Conservation (phyloP, 1,140 invertebrate species). For the Colletes latitarsis region DNA sequence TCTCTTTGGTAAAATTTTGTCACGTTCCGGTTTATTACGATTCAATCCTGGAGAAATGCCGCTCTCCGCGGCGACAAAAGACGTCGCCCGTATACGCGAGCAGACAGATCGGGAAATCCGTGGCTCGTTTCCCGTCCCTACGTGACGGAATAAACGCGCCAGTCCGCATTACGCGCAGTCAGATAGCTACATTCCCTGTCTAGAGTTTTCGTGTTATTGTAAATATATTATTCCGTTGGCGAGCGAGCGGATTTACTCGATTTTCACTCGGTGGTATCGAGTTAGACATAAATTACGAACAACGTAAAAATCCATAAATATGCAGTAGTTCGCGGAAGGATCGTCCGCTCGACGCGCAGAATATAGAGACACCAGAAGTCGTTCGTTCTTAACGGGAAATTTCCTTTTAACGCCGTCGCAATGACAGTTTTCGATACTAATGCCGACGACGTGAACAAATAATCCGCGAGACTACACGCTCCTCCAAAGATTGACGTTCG, state of each 20-base stretch:
- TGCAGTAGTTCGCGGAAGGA: neutral
- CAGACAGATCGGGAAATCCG: conserved; percentile 33
- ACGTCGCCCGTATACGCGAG: conserved; percentile 12
- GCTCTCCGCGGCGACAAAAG: conserved; percentile 37
- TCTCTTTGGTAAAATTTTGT: conserved; percentile 45
- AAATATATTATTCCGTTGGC: conserved; percentile 4
- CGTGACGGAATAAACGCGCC: conserved; percentile 38
- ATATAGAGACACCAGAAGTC: neutral
- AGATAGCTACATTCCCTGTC: neutral
- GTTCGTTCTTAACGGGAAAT: conserved; percentile 7
- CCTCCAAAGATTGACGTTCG: neutral
- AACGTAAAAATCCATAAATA: neutral
- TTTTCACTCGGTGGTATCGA: no score
- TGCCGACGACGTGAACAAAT: conserved; percentile 7
- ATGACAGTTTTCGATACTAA: neutral
- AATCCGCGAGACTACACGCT: neutral
- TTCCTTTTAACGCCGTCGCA: neutral
- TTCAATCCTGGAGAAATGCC: conserved; percentile 40
- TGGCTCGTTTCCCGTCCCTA: conserved; percentile 35
- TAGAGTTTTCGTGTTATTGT: neutral
- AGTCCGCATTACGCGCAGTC: neutral
- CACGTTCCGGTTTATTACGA: conserved; percentile 51
- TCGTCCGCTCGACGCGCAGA: neutral
- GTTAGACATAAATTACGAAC: neutral
- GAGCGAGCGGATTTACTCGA: neutral